Evolutionary conservation across 2,797 vertebrate genomes (phyloP), one percentile per base, ranked within the genome.

Genomic region (Labroides dimidiatus): DNA sequence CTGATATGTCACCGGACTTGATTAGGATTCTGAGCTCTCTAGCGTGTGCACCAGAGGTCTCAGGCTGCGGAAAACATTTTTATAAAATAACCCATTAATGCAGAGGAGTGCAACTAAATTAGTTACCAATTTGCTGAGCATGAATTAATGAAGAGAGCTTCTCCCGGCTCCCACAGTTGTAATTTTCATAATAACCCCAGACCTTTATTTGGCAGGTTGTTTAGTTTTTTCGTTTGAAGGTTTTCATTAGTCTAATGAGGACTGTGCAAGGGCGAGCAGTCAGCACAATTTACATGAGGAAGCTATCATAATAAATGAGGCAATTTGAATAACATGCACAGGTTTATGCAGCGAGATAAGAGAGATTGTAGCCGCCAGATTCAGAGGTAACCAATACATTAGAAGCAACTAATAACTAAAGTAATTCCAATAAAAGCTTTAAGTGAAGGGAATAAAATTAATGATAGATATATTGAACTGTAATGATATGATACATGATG

Each of bases 171-270:
- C 97, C 97, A 98, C 97, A 98, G 97, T 99, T 99, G 97, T 98
- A 99, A 99, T 99, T 99, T 99, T 99, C 97, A 98, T 99, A 99
- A 99, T 99, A 99, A 99, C 97, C 98, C 97, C 97, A 95, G 97
- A 99, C 98, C 97, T 99, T 99, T 99, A 98, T 99, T 99, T 99
- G 97, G 97, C 97, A 99, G 97, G 97, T 99, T 99, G 97, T 99
- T 99, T 98, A 97, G 97, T 97, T 99, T 98, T 99, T 99, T 98
- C 96, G 97, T 99, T 99, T 99, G 97, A 99, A 99, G 97, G 97
- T 99, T 99, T 99, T 99, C 98, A 99, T 99, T 99, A 99, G 98
- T 99, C 97, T 99, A 99, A 99, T 99, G 97, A 99, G 98, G 97
- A 98, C 96, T 99, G 96, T 98, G 97, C 97, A 99, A 99, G 98